Conservation (phyloP, 2,797 vertebrate species). For the Enteromius paludinosus region DNA sequence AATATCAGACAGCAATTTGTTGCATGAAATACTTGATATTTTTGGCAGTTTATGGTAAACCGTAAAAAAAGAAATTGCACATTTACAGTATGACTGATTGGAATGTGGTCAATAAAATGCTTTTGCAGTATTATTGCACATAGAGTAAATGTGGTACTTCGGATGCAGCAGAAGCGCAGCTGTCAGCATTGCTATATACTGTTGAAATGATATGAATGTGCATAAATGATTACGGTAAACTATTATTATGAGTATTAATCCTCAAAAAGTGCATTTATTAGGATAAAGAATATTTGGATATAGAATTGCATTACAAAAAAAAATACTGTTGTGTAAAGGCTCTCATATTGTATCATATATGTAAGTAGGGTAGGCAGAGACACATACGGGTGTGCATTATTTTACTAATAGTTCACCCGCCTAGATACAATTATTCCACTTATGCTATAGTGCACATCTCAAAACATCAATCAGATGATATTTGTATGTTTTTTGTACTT, state of each 20-base stretch:
- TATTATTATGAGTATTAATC: not conserved
- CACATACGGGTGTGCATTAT: no score
- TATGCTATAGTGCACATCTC: not conserved
- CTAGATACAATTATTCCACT: not conserved
- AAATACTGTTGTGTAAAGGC: not conserved
- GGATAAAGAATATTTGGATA: not conserved
- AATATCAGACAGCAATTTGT: not conserved
- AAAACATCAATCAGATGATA: not conserved
- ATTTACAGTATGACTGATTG: no score
- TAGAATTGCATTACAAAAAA: not conserved
- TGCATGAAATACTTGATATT: not conserved
- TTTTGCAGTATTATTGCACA: not conserved
- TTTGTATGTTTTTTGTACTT: not conserved
- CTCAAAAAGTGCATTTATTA: not conserved
- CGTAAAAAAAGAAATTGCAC: not conserved
- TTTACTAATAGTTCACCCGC: not conserved
- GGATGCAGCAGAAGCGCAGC: not conserved
- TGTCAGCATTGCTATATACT: not conserved
- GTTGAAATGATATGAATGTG: no score
- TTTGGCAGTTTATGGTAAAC: not conserved
- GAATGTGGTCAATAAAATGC: not conserved
- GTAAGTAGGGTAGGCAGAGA: no score
- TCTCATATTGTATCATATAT: not conserved
- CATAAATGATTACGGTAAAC: not conserved
- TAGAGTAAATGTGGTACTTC: not conserved